Percentiles rank a stretch among this genome's conserved stretches.
Evolutionary conservation across 1,140 invertebrate genomes (phyloP).

Genomic region (Psilanteris sp.): DNA sequence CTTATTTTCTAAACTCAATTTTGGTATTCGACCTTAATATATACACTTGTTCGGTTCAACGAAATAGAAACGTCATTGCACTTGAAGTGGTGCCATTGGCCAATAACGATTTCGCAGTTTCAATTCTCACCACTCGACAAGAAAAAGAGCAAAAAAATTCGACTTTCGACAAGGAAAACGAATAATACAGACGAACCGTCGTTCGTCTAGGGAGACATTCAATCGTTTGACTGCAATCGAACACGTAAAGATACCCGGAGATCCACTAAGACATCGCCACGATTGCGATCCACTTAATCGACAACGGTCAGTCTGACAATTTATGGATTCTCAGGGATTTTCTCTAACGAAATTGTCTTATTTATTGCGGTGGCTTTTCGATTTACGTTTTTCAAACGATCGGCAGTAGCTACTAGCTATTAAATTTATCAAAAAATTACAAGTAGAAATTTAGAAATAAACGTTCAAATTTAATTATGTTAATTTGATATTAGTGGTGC

Average conservation of each 20-base stretch:
- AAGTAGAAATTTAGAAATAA: no score
- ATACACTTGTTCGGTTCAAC: conserved; percentile 67
- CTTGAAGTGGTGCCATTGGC: conserved; percentile 67
- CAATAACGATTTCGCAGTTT: conserved; percentile 67
- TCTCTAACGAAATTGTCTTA: conserved; percentile 71
- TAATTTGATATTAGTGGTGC: no score
- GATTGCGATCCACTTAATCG: conserved; percentile 68
- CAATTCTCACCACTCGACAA: conserved; percentile 65
- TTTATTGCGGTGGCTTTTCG: conserved; percentile 68
- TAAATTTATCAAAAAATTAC: conserved; percentile 48
- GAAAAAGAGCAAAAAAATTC: conserved; percentile 52
- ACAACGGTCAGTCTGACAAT: conserved; percentile 64
- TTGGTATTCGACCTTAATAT: conserved; percentile 63
- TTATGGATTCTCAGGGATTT: conserved; percentile 74
- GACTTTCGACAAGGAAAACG: conserved; percentile 48
- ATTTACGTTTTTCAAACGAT: conserved; percentile 67
- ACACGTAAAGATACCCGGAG: conserved; percentile 65
- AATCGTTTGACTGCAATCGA: conserved; percentile 69
- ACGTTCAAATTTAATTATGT: no score
- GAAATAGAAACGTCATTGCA: conserved; percentile 68
- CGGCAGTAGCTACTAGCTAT: conserved; percentile 38
- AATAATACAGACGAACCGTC: conserved; percentile 66
- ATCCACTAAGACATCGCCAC: conserved; percentile 43
- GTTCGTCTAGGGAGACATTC: conserved; percentile 75
- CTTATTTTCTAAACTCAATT: conserved; percentile 71